Evolutionary conservation across 2,797 vertebrate genomes (phyloP).

Genomic region (Brachyrhaphis roseni): DNA sequence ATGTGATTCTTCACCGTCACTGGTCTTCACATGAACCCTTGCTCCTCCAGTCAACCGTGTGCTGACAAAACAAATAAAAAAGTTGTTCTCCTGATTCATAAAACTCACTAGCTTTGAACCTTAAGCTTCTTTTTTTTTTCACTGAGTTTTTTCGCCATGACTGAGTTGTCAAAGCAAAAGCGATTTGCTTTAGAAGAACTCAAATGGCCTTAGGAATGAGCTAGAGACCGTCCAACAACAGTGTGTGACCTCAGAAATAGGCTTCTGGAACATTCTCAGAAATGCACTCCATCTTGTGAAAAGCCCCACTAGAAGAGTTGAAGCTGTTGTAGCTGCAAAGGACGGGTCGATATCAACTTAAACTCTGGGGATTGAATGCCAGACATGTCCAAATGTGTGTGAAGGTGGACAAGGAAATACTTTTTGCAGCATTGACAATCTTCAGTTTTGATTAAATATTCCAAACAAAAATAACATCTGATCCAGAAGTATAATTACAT

Average conservation of each 20-base stretch:
- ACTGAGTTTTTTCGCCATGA: not conserved
- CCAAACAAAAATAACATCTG: not conserved
- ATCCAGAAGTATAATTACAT: not conserved
- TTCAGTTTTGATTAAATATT: not conserved
- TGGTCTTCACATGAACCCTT: too few relatives aligned
- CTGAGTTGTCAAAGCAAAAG: not conserved
- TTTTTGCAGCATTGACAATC: not conserved
- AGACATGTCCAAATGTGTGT: not conserved
- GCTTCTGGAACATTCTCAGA: not conserved
- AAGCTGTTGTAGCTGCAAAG: not conserved
- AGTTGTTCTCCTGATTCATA: too few relatives aligned
- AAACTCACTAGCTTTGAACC: too few relatives aligned
- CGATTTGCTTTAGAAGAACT: not conserved
- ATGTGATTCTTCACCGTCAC: too few relatives aligned
- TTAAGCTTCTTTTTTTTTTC: too few relatives aligned
- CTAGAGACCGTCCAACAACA: not conserved
- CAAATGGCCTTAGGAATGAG: not conserved
- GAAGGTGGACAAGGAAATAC: not conserved
- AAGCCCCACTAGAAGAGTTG: not conserved
- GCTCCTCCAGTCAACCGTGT: too few relatives aligned
- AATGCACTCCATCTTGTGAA: not conserved
- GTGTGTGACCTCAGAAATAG: not conserved
- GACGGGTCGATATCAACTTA: not conserved
- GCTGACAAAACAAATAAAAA: too few relatives aligned
- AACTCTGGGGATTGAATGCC: not conserved